A percentile compares a stretch with the other conserved stretches of the same genome.
These are phyloP conservation scores for Cryptocephalus moraei DNA, from an alignment of 2,888 invertebrate species.

Conservation along the genomic window DNA sequence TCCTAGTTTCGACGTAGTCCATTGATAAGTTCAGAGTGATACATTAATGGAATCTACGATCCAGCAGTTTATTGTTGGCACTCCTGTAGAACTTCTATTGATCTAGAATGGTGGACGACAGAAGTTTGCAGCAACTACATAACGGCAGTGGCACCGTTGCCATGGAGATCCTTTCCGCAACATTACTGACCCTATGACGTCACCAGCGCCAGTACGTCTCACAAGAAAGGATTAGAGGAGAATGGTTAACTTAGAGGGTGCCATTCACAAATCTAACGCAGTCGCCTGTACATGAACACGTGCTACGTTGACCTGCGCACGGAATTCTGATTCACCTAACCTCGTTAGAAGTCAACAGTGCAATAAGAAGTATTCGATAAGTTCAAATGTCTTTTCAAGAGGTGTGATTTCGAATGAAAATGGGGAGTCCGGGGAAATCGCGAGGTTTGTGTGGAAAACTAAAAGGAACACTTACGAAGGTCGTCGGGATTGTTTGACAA, in stretches of 20 bases:
- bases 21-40: no score
- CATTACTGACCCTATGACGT: conserved; percentile 35
- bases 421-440: no score
- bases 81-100: conserved; percentile 16
- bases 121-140: conserved; percentile 23
- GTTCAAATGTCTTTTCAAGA: no score
- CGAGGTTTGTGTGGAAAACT: no score
- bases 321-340: conserved; percentile 8
- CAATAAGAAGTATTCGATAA: no score
- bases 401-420: no score
- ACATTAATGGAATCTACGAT: no score
- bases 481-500: background rate
- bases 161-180: conserved; percentile 37
- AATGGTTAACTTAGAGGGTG: conserved; percentile 11
- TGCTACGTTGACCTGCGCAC: conserved; percentile 9
- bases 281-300: conserved; percentile 12
- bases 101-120: conserved; percentile 16
- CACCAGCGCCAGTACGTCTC: conserved; percentile 37
- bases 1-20: no score
- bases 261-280: conserved; percentile 23
- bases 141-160: conserved; percentile 28
- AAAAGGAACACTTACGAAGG: no score
- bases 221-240: conserved; percentile 37
- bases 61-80: conserved; percentile 6
- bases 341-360: conserved; percentile 1